Percentiles rank a stretch among this genome's conserved stretches.
These are phyloP conservation scores for Calycopis cecrops DNA, from an alignment of 1,140 invertebrate species.

Conservation along the genomic window DNA sequence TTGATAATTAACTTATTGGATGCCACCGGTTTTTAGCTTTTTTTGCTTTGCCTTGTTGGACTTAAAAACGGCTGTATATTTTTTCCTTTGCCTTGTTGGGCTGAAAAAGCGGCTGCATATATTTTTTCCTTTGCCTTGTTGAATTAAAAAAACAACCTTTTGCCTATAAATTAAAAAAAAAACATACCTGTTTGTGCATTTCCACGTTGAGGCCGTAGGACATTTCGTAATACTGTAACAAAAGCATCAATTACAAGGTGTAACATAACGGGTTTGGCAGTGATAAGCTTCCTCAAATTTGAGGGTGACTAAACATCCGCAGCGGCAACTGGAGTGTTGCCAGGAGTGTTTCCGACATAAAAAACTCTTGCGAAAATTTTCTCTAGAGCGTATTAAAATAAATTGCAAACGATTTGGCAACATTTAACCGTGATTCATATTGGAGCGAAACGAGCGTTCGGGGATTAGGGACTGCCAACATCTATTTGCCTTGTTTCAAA, in stretches of 20 bases:
- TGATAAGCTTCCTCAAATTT: slow-evolving; percentile 66
- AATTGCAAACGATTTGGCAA: slow-evolving; percentile 73
- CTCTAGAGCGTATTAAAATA: slow-evolving; percentile 73
- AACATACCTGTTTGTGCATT: slow-evolving; percentile 99
- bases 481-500: slow-evolving; percentile 45
- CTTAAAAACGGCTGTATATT: too few relatives aligned
- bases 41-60: too few relatives aligned
- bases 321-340: slow-evolving; percentile 54
- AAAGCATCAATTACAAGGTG: slow-evolving; percentile 65
- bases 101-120: too few relatives aligned
- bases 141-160: too few relatives aligned
- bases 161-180: slow-evolving; percentile 1
- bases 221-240: slow-evolving; percentile 99
- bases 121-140: too few relatives aligned
- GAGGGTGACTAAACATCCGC: slow-evolving; percentile 71
- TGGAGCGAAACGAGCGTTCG: slow-evolving; percentile 54
- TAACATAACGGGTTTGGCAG: slow-evolving; percentile 59
- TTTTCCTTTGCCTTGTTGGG: too few relatives aligned
- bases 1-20: not conserved
- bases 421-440: slow-evolving; percentile 74
- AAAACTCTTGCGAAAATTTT: slow-evolving; percentile 69
- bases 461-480: slow-evolving; percentile 63
- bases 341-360: slow-evolving; percentile 72
- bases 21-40: too few relatives aligned
- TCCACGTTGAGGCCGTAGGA: slow-evolving; percentile 99